phyloP scores from a whole-genome alignment of 2,797 vertebrate genomes.

The Sebastes trivittatus region DNA sequence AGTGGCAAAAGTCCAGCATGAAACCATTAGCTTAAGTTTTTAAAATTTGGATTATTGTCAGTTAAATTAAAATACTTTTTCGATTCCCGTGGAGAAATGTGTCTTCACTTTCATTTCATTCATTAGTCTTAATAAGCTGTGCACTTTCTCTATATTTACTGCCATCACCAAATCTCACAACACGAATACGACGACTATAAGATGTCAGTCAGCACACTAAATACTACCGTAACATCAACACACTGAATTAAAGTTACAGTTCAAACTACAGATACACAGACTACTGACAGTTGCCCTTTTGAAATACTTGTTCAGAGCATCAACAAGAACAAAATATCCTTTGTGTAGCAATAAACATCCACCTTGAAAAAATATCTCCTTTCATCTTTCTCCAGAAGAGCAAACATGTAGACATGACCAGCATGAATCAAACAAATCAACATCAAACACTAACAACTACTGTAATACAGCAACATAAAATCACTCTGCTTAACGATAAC shows the following conservation, averaged over 20 bases:
- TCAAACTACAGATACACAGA: not conserved
- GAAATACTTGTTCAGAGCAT: not conserved
- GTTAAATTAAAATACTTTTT: not conserved
- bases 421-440: not conserved
- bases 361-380: not conserved
- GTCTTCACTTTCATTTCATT: conserved; percentile 11
- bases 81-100: not conserved
- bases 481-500: not conserved
- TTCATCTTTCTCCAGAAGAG: conserved; percentile 5
- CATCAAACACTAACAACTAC: conserved; percentile 3
- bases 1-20: not conserved
- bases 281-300: not conserved
- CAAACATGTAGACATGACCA: not conserved
- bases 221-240: not conserved
- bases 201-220: conserved; percentile 2
- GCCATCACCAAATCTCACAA: not conserved
- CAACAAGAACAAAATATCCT: not conserved
- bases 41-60: not conserved
- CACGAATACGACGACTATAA: not conserved
- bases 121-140: conserved; percentile 2
- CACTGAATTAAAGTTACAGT: conserved; percentile 1
- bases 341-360: conserved; percentile 11
- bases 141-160: not conserved
- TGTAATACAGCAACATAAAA: not conserved
- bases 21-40: not conserved